Percentiles rank a stretch among this genome's conserved stretches.
These are phyloP conservation scores for Stegana nigrithorax DNA, from an alignment of 2,888 invertebrate genomes.

Conservation along the genomic window DNA sequence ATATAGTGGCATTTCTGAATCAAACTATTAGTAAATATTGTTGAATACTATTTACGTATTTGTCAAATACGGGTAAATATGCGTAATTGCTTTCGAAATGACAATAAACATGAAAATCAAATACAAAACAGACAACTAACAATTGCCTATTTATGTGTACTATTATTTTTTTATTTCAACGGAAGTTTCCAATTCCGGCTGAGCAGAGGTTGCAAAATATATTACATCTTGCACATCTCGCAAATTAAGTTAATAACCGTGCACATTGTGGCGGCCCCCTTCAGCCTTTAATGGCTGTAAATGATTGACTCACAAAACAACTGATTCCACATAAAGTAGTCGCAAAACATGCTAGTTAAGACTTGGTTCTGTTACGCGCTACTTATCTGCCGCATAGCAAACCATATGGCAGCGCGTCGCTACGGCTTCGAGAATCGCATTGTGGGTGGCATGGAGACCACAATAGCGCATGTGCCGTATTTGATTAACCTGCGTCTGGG, in stretches of 20 bases:
- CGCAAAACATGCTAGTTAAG: no score
- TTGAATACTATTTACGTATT: not conserved
- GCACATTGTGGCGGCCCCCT: no score
- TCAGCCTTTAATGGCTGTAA: no score
- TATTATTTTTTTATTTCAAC: no score
- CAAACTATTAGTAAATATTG: constrained; percentile 23
- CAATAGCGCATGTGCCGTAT: constrained; percentile 53
- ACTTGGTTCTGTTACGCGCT: not conserved
- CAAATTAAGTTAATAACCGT: no score
- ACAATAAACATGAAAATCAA: not conserved
- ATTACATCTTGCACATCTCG: no score
- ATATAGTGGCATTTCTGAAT: constrained; percentile 19
- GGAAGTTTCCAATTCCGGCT: no score
- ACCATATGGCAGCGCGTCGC: constrained; percentile 11
- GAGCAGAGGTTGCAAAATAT: no score
- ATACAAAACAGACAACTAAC: not conserved
- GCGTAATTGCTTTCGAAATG: not conserved
- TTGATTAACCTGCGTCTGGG: constrained; percentile 51
- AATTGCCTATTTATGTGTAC: no score
- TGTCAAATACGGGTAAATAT: not conserved
- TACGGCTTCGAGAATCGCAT: constrained; percentile 36
- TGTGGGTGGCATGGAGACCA: constrained; percentile 51
- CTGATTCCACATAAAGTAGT: no score
- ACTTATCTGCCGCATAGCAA: not conserved
- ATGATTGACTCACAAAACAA: no score